Evolutionary conservation across 2,888 invertebrate genomes (phyloP).

Genomic region (Spilarctia lutea): DNA sequence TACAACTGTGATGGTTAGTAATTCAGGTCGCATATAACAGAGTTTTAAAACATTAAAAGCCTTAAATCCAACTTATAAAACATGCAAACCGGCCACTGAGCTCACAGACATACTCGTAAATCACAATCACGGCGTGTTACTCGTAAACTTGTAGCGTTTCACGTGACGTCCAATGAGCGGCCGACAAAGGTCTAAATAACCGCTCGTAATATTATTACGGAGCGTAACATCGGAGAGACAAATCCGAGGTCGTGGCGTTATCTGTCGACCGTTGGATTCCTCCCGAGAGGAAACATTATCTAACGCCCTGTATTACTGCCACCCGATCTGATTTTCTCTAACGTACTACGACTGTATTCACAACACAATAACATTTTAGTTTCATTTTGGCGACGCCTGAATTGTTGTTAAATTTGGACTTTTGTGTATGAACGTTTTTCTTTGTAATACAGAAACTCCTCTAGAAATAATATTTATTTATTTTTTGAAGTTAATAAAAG

Average conservation of each 20-base stretch:
- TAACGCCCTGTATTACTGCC: constrained; percentile 66
- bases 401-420: constrained; percentile 45
- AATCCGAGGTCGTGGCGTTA: constrained; percentile 74
- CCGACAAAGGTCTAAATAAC: constrained; percentile 56
- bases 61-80: background rate
- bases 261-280: constrained; percentile 63
- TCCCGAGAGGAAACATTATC: constrained; percentile 74
- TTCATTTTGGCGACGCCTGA: constrained; percentile 52
- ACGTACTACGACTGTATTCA: constrained; percentile 64
- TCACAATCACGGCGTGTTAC: constrained; percentile 40
- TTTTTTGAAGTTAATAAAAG: background rate
- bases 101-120: constrained; percentile 30
- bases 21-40: background rate
- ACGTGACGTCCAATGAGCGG: constrained; percentile 40
- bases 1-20: background rate
- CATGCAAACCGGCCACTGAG: constrained; percentile 1
- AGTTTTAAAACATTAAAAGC: background rate
- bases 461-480: background rate
- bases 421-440: constrained; percentile 19
- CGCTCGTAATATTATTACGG: constrained; percentile 57
- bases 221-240: constrained; percentile 62
- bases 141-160: constrained; percentile 43
- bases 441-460: constrained; percentile 10
- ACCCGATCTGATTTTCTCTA: constrained; percentile 68
- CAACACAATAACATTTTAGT: constrained; percentile 68